Evolutionary conservation across 2,113 vertebrate genomes (phyloP).

Genomic region (Cacatua alba): DNA sequence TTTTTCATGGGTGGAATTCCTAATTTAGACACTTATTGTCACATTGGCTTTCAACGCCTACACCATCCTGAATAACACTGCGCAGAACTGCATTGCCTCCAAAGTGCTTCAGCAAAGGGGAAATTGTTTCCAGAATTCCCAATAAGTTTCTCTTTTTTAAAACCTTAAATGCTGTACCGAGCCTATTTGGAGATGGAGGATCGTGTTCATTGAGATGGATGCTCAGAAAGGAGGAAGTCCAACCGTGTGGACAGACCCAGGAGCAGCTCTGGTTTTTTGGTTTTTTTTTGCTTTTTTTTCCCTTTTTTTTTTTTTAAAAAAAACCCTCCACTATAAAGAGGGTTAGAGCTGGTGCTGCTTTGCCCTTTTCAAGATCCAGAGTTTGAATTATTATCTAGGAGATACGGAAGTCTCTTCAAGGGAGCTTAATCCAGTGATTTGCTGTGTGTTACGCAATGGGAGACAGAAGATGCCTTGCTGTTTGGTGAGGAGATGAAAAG

Average conservation of each 20-base stretch:
- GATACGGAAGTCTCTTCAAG: slow-evolving; percentile 62
- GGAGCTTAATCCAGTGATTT: slow-evolving; percentile 64
- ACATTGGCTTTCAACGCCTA: slow-evolving; percentile 86
- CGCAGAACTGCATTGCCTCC: slow-evolving; percentile 98
- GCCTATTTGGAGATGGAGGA: slow-evolving; percentile 36
- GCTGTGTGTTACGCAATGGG: slow-evolving; percentile 76
- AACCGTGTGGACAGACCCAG: slow-evolving; percentile 27
- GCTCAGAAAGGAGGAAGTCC: slow-evolving; percentile 41
- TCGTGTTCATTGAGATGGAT: slow-evolving; percentile 19
- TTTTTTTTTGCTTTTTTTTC: background rate
- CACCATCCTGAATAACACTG: slow-evolving; percentile 88
- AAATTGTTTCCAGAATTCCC: slow-evolving; percentile 77
- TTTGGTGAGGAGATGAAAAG: slow-evolving; percentile 67
- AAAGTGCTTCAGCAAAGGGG: slow-evolving; percentile 86
- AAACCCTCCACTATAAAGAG: slow-evolving; percentile 32
- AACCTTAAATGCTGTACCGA: slow-evolving; percentile 25
- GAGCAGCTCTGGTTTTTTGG: background rate
- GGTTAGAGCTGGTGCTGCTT: slow-evolving; percentile 60
- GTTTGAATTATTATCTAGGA: slow-evolving; percentile 65
- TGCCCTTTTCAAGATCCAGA: slow-evolving; percentile 48
- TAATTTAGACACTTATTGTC: slow-evolving; percentile 81
- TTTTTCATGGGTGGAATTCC: slow-evolving; percentile 77
- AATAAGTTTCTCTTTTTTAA: slow-evolving; percentile 60
- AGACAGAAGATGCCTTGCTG: slow-evolving; percentile 65
- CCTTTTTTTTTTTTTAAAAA: slow-evolving; percentile 19